These are phyloP conservation scores for Taenioides sp. DNA, from an alignment of 2,797 vertebrate species.

Conservation along the genomic window DNA sequence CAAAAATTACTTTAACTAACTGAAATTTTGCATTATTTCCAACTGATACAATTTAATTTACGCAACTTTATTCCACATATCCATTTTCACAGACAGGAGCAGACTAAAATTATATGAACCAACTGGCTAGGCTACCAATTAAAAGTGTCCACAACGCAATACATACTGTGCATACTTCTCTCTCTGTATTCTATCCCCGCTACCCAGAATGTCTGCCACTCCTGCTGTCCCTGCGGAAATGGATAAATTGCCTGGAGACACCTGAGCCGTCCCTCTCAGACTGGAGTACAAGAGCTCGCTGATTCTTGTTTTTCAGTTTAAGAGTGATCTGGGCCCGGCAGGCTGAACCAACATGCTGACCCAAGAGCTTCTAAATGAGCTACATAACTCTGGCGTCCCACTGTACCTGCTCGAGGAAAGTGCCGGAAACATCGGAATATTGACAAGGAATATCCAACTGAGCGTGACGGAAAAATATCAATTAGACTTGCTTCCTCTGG, in stretches of 20 bases:
- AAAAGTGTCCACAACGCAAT: background rate
- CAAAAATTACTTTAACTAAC: too few species aligned
- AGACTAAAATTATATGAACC: background rate
- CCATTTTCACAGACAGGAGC: background rate
- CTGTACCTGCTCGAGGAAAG: constrained; percentile 36
- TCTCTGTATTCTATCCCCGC: background rate
- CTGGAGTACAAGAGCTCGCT: constrained; percentile 16
- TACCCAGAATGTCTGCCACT: background rate
- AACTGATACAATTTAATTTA: background rate
- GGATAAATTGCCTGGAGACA: constrained; percentile 5
- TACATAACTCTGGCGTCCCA: constrained; percentile 36
- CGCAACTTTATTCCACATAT: background rate
- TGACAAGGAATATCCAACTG: constrained; percentile 50
- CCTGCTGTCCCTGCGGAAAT: background rate
- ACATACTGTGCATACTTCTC: too few species aligned
- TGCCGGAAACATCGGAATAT: constrained; percentile 40
- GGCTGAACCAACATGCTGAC: constrained; percentile 40
- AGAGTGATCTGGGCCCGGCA: constrained; percentile 28
- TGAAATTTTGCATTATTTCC: too few species aligned
- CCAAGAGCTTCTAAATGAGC: constrained; percentile 48
- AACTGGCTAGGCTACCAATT: too few species aligned
- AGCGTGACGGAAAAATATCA: constrained; percentile 54
- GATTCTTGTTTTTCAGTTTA: constrained; percentile 36
- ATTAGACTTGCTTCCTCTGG: constrained; percentile 45
- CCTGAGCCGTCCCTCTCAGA: too few species aligned